phyloP scores from a whole-genome alignment of 23 tunicate species.

The Oikopleura vanhoeffeni region DNA sequence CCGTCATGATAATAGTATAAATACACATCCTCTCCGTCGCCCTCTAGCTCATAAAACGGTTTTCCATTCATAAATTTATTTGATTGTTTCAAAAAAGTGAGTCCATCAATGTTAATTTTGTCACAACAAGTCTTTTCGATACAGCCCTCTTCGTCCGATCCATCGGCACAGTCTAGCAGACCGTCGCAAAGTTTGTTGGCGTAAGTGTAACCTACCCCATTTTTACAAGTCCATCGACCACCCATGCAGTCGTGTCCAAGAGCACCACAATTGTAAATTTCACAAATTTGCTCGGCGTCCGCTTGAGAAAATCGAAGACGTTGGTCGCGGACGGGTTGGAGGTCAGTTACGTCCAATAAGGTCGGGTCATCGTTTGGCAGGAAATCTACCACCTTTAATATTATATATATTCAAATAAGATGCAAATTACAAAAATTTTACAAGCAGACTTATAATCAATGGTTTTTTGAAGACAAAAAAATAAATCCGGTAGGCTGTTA shows the following conservation, averaged over 20 bases:
- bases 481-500: no score
- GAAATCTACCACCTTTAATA: neutral
- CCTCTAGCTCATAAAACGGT: neutral
- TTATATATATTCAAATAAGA: neutral
- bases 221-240: neutral
- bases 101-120: neutral
- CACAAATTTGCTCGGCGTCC: neutral
- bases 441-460: no score
- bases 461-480: no score
- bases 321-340: neutral
- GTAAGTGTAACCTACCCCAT: neutral
- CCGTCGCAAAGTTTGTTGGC: conserved; percentile 1
- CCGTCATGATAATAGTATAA: neutral
- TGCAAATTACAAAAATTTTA: neutral
- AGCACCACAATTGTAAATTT: neutral
- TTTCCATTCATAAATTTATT: neutral
- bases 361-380: neutral
- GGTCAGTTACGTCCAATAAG: neutral
- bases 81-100: neutral
- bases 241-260: neutral
- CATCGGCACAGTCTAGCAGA: conserved; percentile 7
- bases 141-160: conserved; percentile 9
- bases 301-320: neutral
- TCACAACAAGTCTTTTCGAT: neutral
- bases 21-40: neutral